Percentiles rank a stretch among this genome's conserved stretches.
phyloP scores from a whole-genome alignment of 2,113 vertebrate species.

The Pomatostomus ruficeps region DNA sequence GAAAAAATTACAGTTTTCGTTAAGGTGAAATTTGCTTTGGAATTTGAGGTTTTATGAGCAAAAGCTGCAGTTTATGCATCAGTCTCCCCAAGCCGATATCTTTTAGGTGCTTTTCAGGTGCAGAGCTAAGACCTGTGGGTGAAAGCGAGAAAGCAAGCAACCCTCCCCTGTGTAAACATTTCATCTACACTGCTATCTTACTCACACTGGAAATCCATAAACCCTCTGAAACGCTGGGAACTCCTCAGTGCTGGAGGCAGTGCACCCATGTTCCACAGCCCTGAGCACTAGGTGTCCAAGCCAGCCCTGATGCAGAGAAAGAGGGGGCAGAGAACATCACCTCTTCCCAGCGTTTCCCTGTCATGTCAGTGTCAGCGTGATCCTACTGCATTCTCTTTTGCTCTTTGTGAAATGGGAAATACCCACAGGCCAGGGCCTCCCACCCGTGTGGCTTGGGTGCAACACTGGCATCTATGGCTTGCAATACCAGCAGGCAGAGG shows the following conservation, averaged over 20 bases:
- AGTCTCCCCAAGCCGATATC: too few relatives aligned
- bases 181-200: not conserved
- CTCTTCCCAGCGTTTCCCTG: not conserved
- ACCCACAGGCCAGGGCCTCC: rapidly evolving
- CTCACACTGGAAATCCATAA: not conserved
- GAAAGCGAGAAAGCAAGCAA: not conserved
- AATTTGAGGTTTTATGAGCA: not conserved
- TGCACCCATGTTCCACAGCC: rapidly evolving
- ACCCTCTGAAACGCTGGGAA: not conserved
- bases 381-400: not conserved
- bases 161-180: not conserved
- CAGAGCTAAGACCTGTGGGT: not conserved
- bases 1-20: not conserved
- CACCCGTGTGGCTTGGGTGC: rapidly evolving
- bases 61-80: not conserved
- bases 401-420: not conserved
- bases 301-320: not conserved
- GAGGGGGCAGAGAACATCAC: not conserved
- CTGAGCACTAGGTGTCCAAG: not conserved
- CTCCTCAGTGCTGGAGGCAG: rapidly evolving
- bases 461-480: not conserved
- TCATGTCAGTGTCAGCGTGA: not conserved
- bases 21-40: conserved; percentile 3
- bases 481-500: not conserved
- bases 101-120: not conserved